Evolutionary conservation across 2,113 vertebrate genomes (phyloP).

Genomic region (Urocolius indicus): DNA sequence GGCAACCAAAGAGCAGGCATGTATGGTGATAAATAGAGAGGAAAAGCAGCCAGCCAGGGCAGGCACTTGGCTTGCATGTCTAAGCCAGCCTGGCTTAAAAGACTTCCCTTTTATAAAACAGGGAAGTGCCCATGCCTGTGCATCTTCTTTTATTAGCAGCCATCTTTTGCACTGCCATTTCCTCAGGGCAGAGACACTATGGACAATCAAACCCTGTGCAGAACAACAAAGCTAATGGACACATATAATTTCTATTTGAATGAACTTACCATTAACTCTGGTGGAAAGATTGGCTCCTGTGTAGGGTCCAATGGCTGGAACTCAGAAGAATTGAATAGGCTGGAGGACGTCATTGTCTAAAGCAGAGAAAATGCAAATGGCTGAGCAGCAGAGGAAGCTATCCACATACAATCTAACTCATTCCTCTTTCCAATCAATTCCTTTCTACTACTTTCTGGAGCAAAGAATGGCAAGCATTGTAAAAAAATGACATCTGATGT

Average conservation of each 20-base stretch:
- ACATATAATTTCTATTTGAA: background rate
- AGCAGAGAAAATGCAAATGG: background rate
- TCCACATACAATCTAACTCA: background rate
- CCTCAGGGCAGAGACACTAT: background rate
- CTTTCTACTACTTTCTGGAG: background rate
- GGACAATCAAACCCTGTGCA: background rate
- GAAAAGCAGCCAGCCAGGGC: background rate
- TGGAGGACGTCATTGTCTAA: conserved; percentile 69
- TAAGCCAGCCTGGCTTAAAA: background rate
- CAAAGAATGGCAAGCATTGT: background rate
- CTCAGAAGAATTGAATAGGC: conserved; percentile 80
- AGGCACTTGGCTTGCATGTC: background rate
- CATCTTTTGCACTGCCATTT: background rate
- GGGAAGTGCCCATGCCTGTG: background rate
- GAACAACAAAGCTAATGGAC: background rate
- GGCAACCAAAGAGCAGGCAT: background rate
- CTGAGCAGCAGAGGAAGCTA: background rate
- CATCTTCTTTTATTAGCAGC: background rate
- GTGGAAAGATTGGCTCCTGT: conserved; percentile 95
- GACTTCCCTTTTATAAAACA: background rate
- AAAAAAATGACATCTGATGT: background rate
- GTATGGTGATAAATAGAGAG: background rate
- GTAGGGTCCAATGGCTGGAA: conserved; percentile 92
- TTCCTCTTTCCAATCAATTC: background rate
- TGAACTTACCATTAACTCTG: conserved; percentile 86